These are phyloP conservation scores for Pluvialis apricaria DNA, from an alignment of 2,113 vertebrate genomes.

Conservation along the genomic window DNA sequence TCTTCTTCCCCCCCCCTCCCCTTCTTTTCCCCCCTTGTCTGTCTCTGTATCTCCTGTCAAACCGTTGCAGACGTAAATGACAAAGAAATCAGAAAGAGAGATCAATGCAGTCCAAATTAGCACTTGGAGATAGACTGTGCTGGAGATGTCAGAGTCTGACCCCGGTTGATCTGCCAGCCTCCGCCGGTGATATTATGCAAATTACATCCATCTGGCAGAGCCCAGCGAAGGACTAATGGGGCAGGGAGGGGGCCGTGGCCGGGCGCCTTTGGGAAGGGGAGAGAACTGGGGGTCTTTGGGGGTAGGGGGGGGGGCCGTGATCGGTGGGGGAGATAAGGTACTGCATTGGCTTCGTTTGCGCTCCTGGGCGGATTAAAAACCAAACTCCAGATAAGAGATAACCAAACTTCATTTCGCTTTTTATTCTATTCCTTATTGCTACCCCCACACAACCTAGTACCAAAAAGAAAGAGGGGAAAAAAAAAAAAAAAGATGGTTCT, in stretches of 20 bases:
- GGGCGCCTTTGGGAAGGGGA: slow-evolving; percentile 33
- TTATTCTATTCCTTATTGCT: slow-evolving; percentile 72
- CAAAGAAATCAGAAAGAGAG: slow-evolving; percentile 86
- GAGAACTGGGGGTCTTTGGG: slow-evolving; percentile 14
- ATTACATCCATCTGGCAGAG: slow-evolving; percentile 83
- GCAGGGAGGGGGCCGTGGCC: slow-evolving; percentile 58
- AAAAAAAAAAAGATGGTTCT: not conserved
- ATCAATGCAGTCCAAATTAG: slow-evolving; percentile 88
- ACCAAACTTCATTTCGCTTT: slow-evolving; percentile 77
- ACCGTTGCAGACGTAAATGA: slow-evolving; percentile 78
- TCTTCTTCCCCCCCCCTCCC: slow-evolving; percentile 28
- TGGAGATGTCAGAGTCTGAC: slow-evolving; percentile 83
- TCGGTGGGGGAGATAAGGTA: slow-evolving; percentile 72
- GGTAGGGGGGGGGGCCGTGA: slow-evolving; percentile 48
- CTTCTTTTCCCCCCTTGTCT: slow-evolving; percentile 71
- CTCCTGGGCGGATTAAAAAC: slow-evolving; percentile 74
- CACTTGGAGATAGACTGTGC: slow-evolving; percentile 83
- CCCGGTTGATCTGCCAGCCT: slow-evolving; percentile 80
- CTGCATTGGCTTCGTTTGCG: slow-evolving; percentile 74
- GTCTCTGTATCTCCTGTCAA: slow-evolving; percentile 81
- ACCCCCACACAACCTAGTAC: slow-evolving; percentile 34
- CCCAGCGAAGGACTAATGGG: slow-evolving; percentile 75
- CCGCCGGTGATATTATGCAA: slow-evolving; percentile 84
- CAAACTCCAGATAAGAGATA: slow-evolving; percentile 79
- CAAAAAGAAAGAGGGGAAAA: not conserved